phyloP scores from a whole-genome alignment of 2,797 vertebrate genomes.

The Pseudotriccus pelzelni region DNA sequence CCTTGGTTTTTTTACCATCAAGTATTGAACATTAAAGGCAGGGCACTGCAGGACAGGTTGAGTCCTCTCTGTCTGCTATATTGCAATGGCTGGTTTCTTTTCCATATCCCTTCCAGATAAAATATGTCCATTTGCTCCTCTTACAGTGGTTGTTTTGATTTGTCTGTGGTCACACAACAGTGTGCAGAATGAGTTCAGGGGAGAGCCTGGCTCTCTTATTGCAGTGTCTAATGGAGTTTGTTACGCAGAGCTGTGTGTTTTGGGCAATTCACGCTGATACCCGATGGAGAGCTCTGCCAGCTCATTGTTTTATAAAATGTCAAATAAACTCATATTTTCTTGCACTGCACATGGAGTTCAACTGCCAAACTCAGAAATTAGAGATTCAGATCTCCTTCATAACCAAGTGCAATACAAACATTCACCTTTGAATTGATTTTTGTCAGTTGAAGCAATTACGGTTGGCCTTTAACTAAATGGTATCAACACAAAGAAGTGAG shows the following conservation, averaged over 20 bases:
- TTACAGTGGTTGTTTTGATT: background rate
- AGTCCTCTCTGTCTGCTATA: background rate
- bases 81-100: background rate
- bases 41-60: background rate
- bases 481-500: background rate
- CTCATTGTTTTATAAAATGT: background rate
- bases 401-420: background rate
- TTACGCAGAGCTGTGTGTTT: background rate
- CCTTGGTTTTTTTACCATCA: background rate
- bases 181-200: background rate
- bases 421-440: background rate
- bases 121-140: background rate
- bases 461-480: background rate
- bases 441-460: background rate
- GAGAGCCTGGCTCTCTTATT: background rate
- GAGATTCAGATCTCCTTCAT: accelerated
- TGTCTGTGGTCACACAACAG: background rate
- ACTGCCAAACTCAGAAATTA: background rate
- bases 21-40: background rate
- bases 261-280: background rate
- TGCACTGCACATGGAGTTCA: background rate
- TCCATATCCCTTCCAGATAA: background rate
- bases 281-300: background rate
- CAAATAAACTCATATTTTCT: background rate
- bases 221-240: background rate